Conservation (phyloP, 64 coral and sea anemone species). For the Platygyra sinensis region DNA sequence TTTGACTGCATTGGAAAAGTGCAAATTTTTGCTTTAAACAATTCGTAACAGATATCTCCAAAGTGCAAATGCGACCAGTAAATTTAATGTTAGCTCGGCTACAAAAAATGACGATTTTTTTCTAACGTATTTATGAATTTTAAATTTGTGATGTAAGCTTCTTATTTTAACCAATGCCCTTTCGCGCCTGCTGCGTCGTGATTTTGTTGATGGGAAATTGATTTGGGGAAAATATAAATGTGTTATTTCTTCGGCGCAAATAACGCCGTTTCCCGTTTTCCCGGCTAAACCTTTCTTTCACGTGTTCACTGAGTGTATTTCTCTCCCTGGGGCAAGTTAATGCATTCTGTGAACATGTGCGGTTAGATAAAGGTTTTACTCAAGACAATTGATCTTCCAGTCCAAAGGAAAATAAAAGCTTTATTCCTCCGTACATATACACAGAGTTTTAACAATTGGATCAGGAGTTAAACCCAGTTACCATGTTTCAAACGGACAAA, state of each 20-base stretch:
- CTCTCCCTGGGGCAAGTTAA: conserved; percentile 17
- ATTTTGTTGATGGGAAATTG: neutral
- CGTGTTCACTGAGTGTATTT: neutral
- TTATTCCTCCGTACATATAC: neutral
- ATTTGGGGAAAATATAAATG: too few relatives aligned
- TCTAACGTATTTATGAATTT: neutral
- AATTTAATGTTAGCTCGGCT: neutral
- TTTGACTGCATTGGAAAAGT: neutral
- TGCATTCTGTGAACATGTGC: conserved; percentile 24
- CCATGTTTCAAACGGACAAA: conserved; percentile 30
- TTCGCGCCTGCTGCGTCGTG: neutral
- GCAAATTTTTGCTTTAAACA: neutral
- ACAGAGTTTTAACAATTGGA: conserved; percentile 41
- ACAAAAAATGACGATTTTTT: conserved; percentile 1
- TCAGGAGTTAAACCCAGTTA: conserved; percentile 39
- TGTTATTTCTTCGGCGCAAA: neutral
- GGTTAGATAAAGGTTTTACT: conserved; percentile 4
- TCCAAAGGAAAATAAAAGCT: conserved; percentile 27
- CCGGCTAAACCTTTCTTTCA: neutral
- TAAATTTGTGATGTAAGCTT: too few relatives aligned
- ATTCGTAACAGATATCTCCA: too few relatives aligned
- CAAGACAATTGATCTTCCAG: conserved; percentile 11
- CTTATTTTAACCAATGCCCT: neutral
- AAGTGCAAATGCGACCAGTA: too few relatives aligned
- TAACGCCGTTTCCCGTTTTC: neutral